Percentiles rank a stretch among this genome's conserved stretches.
These are phyloP conservation scores for Clitarchus hookeri DNA, from an alignment of 2,888 invertebrate genomes.

Conservation along the genomic window DNA sequence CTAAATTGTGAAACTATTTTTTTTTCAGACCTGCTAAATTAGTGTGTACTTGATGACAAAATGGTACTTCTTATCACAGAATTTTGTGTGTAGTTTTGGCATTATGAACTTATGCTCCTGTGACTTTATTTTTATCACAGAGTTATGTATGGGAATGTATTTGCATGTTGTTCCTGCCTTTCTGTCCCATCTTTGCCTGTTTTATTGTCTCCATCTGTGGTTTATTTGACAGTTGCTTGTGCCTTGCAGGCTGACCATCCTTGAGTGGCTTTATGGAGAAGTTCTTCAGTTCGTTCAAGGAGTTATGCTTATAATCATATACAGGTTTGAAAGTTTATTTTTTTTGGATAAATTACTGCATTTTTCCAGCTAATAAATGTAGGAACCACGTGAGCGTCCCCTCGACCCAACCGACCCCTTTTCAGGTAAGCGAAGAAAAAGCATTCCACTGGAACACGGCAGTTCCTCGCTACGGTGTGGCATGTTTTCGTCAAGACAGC, in stretches of 20 bases:
- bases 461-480: neutral
- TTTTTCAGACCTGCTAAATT: too few relatives aligned
- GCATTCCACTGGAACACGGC: constrained; percentile 5
- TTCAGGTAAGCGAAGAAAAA: constrained; percentile 10
- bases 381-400: constrained; percentile 1
- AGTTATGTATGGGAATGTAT: too few relatives aligned
- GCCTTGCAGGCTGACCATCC: constrained; percentile 14
- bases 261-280: neutral
- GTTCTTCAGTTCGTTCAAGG: neutral
- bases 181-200: neutral
- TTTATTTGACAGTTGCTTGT: constrained; percentile 14
- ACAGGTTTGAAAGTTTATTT: constrained; percentile 2
- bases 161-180: neutral
- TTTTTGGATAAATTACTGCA: constrained; percentile 14
- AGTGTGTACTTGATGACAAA: too few relatives aligned
- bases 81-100: too few relatives aligned
- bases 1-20: too few relatives aligned
- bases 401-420: neutral
- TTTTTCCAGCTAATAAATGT: constrained; percentile 1
- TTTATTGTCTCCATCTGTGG: neutral
- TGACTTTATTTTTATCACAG: too few relatives aligned
- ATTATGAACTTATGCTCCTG: too few relatives aligned
- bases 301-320: constrained; percentile 14
- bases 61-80: too few relatives aligned
- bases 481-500: neutral